Base-by-base conservation (phyloP, 1,140 invertebrate genomes). In the Drosophila parvula region DNA sequence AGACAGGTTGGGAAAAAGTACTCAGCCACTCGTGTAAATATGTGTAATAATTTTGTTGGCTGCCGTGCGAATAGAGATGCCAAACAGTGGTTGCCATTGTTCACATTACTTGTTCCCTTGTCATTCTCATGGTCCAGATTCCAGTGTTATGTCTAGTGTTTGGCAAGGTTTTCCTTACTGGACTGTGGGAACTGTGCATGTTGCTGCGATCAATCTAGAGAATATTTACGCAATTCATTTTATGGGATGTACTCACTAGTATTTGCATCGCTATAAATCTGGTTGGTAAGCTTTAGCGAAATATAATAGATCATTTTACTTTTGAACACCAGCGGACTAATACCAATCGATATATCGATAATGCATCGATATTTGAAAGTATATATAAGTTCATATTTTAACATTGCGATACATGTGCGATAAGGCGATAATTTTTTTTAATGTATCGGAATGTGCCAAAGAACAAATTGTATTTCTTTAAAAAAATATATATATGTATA, bases 101-200 rank as follows among this genome's bases (percentile, higher is more conserved):
- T 57, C 53, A 27, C 45, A 40, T 59, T 55, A 59, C 38, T 43
- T 76, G 50, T 75, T 43, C 34, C 57, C 51, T 56, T 32, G 51
- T 38, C 60, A 64, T 75, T 75, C 60, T 53, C 60, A 65, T 50
- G 45, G 47, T 51, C 58, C 41, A 58, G 73, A 75, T 76, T 58
- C 74, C 51, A 40, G 28, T 11, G 28, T 38, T 51, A 5, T 41
- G 32, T 62, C 50, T 11, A 4, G 28, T 10, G 14, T 67, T 59
- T 56, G 36, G 47, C 38, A 76, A 76, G 58, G 11, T 28, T 47
- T 67, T 53, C 28, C 30, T 22, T 36, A 3, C 18, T 38, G 8
- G 10, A 30, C 32, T 63, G 32, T 74, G 71, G 40, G 51, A 74
- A 74, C 50, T 48, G 14, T 9, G 38, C 14, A 16, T 58, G 56